phyloP scores from a whole-genome alignment of 2,888 invertebrate species.

The Melinaea menophilus region DNA sequence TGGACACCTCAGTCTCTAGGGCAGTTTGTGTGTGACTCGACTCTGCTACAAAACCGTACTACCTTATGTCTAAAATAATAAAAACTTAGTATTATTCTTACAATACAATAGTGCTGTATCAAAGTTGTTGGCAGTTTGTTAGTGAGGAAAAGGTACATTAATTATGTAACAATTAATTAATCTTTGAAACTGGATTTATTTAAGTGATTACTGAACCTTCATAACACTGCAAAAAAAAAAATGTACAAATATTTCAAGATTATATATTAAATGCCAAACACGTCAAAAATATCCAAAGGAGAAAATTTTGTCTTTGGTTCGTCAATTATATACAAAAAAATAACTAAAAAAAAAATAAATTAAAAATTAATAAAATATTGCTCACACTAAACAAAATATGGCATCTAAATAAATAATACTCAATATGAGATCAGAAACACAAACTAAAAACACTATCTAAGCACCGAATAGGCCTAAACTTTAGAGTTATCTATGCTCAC shows the following conservation, averaged over 20 bases:
- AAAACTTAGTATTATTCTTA: constrained; percentile 30
- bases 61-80: constrained; percentile 31
- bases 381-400: constrained; percentile 66
- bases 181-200: background rate
- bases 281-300: constrained; percentile 57
- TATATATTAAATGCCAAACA: constrained; percentile 37
- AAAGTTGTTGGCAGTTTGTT: constrained; percentile 32
- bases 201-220: background rate
- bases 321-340: constrained; percentile 65
- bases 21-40: constrained; percentile 50
- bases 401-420: constrained; percentile 78
- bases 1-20: constrained; percentile 75
- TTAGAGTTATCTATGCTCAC: constrained; percentile 31
- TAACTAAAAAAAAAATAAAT: constrained; percentile 52
- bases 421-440: constrained; percentile 74
- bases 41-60: constrained; percentile 25
- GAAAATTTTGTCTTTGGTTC: constrained; percentile 68
- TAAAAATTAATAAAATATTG: constrained; percentile 60
- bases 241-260: constrained; percentile 1
- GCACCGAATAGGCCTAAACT: constrained; percentile 57
- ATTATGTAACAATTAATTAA: background rate
- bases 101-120: constrained; percentile 18
- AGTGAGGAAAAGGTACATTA: background rate
- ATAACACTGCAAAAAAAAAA: background rate
- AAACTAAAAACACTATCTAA: constrained; percentile 57